These are phyloP conservation scores for Noctua comes DNA, from an alignment of 2,888 invertebrate genomes.

Conservation along the genomic window DNA sequence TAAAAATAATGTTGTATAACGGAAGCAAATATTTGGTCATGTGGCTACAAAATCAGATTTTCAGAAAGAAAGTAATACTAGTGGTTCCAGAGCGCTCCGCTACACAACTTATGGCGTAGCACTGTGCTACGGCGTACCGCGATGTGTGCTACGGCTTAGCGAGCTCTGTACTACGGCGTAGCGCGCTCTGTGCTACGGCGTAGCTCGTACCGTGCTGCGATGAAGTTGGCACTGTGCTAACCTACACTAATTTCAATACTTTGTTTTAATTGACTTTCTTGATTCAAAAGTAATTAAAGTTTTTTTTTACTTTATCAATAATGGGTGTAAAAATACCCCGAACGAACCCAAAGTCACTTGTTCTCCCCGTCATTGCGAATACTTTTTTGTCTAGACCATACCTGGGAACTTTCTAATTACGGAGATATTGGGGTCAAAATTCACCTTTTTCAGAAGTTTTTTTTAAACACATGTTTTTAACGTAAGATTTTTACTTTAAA, in stretches of 20 bases:
- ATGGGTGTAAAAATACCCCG: too few species aligned
- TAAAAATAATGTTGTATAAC: too few species aligned
- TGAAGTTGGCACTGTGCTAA: not conserved
- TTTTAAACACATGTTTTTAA: too few species aligned
- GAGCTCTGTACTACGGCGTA: slow-evolving; percentile 10
- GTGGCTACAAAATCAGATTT: not conserved
- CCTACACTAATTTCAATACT: not conserved
- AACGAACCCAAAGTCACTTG: too few species aligned
- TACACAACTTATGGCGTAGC: not conserved
- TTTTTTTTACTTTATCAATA: not conserved
- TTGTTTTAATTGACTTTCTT: not conserved
- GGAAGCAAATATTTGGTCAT: not conserved
- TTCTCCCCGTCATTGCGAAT: too few species aligned
- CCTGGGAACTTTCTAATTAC: too few species aligned
- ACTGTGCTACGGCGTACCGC: not conserved
- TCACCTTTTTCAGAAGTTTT: too few species aligned
- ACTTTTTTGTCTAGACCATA: too few species aligned
- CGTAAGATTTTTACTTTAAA: too few species aligned
- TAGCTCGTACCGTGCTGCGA: not conserved
- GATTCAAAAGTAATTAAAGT: not conserved
- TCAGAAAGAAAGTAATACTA: not conserved
- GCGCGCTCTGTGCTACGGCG: slow-evolving; percentile 4
- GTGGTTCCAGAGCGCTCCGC: too few species aligned
- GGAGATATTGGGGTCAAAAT: too few species aligned
- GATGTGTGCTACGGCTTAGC: not conserved